phyloP scores from a whole-genome alignment of 2,113 vertebrate species.

The Cololabis saira region DNA sequence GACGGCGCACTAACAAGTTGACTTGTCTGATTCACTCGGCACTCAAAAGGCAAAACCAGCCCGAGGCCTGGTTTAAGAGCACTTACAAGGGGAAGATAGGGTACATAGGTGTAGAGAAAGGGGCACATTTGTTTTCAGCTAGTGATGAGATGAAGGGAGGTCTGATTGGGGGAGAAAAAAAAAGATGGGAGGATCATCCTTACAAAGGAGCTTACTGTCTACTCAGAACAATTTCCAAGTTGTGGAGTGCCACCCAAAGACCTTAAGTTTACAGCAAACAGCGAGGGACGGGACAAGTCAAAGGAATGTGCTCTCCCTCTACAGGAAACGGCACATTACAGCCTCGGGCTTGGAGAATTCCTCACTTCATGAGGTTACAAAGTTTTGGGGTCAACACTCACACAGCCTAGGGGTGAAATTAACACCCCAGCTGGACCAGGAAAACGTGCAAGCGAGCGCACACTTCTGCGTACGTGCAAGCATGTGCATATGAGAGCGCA shows the following conservation, averaged over 20 bases:
- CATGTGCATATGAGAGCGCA: conserved; percentile 25
- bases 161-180: conserved; percentile 9
- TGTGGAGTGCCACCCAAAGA: conserved; percentile 68
- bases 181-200: conserved; percentile 5
- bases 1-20: conserved; percentile 69
- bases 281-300: conserved; percentile 64
- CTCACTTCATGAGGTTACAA: conserved; percentile 78
- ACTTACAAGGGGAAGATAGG: conserved; percentile 11
- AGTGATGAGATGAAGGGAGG: neutral
- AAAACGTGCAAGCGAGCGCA: conserved; percentile 51
- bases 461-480: conserved; percentile 19
- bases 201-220: conserved; percentile 35
- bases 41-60: conserved; percentile 36
- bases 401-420: conserved; percentile 79
- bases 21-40: conserved; percentile 57
- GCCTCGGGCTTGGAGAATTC: conserved; percentile 75
- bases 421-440: conserved; percentile 78
- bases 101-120: conserved; percentile 12
- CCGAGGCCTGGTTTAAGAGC: conserved; percentile 13
- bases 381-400: conserved; percentile 80
- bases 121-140: conserved; percentile 6
- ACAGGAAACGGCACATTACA: conserved; percentile 80
- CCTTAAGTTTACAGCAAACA: conserved; percentile 54
- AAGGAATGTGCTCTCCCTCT: conserved; percentile 70
- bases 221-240: conserved; percentile 48